Evolutionary conservation across 2,888 invertebrate genomes (phyloP).

Genomic region (Mactromeris polynyma): DNA sequence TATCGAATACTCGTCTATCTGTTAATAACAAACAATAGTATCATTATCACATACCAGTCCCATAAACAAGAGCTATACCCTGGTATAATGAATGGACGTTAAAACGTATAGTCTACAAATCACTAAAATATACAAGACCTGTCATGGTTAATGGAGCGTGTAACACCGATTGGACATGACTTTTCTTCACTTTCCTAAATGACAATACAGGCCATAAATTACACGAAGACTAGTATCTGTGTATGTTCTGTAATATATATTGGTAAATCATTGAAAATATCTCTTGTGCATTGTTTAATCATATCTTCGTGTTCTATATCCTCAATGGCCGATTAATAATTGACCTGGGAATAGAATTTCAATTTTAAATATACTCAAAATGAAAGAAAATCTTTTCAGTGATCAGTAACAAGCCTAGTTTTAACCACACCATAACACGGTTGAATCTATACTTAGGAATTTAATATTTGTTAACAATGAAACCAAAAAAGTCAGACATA

Average conservation of each 20-base stretch:
- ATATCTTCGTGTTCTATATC: neutral
- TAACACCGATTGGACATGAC: slow-evolving; percentile 43
- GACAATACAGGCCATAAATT: slow-evolving; percentile 33
- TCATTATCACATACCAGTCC: neutral
- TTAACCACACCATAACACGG: neutral
- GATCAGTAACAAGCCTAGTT: neutral
- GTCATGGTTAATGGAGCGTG: slow-evolving; percentile 60
- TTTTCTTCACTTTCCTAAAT: slow-evolving; percentile 24
- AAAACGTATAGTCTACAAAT: slow-evolving; percentile 51
- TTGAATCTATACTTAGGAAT: neutral
- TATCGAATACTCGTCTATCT: slow-evolving; percentile 2
- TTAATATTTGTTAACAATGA: neutral
- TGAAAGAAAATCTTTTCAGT: neutral
- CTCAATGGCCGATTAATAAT: neutral
- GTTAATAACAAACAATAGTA: slow-evolving; percentile 12
- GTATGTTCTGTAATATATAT: neutral
- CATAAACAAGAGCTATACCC: neutral
- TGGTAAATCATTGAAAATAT: slow-evolving; percentile 1
- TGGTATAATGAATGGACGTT: slow-evolving; percentile 34
- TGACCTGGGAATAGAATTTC: neutral
- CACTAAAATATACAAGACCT: slow-evolving; percentile 45
- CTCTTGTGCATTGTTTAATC: neutral
- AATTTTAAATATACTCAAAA: neutral
- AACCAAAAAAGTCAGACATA: neutral
- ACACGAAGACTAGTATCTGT: neutral